Percentiles rank a stretch among this genome's conserved stretches.
Evolutionary conservation across 2,797 vertebrate genomes (phyloP).

Genomic region (Clarias platycephalus): DNA sequence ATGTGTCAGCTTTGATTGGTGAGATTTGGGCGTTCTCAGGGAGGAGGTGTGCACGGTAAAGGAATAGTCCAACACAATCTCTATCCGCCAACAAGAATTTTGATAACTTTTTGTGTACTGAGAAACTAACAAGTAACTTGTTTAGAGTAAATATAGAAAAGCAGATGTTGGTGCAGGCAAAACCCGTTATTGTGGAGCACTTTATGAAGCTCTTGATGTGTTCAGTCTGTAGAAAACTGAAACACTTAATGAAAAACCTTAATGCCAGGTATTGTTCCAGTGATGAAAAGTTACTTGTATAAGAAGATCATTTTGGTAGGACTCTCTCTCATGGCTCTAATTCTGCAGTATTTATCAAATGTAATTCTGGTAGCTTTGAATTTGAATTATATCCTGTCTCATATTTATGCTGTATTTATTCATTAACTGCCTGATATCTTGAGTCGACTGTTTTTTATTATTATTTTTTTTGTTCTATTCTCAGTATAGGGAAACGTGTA

Average conservation of each 20-base stretch:
- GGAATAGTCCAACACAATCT: background rate
- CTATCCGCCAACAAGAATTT: background rate
- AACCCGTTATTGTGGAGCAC: background rate
- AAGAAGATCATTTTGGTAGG: background rate
- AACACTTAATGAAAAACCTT: background rate
- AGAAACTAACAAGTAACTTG: background rate
- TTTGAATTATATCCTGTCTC: background rate
- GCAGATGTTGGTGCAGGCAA: background rate
- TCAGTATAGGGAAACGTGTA: background rate
- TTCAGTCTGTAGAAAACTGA: background rate
- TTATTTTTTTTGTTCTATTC: background rate
- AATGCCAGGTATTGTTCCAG: no score
- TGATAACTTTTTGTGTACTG: background rate
- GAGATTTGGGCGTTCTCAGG: background rate
- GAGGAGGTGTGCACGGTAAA: conserved; percentile 1
- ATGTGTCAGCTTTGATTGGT: conserved; percentile 6
- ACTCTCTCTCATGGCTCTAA: background rate
- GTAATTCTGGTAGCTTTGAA: background rate
- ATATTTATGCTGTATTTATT: background rate
- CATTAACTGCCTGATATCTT: no score
- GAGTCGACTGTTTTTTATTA: background rate
- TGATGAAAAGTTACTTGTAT: background rate
- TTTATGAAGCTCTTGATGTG: background rate
- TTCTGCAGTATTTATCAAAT: background rate
- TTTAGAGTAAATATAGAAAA: no score